phyloP scores from a whole-genome alignment of 2,113 vertebrate genomes.

The Hypomesus transpacificus region DNA sequence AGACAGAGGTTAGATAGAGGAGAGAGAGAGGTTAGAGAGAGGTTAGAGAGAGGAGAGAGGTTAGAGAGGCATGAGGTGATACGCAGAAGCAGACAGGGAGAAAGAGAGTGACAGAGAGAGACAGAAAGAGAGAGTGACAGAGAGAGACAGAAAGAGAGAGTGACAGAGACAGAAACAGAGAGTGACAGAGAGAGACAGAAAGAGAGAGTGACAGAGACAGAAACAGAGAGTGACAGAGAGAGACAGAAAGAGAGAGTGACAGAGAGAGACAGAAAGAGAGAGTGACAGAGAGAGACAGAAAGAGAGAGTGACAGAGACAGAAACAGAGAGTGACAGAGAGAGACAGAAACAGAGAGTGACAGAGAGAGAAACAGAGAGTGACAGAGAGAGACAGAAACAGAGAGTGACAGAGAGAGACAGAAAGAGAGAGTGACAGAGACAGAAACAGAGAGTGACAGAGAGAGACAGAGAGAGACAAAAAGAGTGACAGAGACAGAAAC shows the following conservation, averaged over 20 bases:
- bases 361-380: no score
- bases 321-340: neutral
- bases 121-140: no score
- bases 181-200: no score
- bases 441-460: neutral
- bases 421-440: no score
- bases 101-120: neutral
- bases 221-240: neutral
- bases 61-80: no score
- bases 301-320: no score
- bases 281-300: no score
- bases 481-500: conserved; percentile 6
- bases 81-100: no score
- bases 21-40: neutral
- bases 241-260: neutral
- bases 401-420: no score
- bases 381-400: neutral
- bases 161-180: no score
- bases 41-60: neutral
- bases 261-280: neutral
- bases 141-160: neutral
- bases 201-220: neutral
- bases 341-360: neutral
- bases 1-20: no score
- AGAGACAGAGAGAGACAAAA: no score